Conservation (phyloP, 2,797 vertebrate genomes). For the Nannoperca obscura region DNA sequence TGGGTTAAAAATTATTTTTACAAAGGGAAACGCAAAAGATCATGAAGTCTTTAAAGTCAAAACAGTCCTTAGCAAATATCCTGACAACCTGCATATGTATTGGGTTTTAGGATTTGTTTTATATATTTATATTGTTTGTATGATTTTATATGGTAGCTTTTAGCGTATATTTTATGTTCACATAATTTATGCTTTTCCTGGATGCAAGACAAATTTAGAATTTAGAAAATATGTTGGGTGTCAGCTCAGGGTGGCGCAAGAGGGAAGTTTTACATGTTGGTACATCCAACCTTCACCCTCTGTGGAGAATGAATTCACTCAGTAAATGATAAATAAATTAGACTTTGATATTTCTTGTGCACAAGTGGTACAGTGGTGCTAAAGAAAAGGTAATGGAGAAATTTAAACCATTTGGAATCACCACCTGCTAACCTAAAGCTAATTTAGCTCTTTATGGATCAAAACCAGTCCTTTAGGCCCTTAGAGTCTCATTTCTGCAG, state of each 20-base stretch:
- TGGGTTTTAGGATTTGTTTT: background rate
- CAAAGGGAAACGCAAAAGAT: background rate
- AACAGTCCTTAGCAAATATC: background rate
- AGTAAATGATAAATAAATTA: background rate
- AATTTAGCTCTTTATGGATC: constrained; percentile 1
- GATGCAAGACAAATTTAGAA: background rate
- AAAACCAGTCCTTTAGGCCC: background rate
- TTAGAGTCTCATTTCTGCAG: background rate
- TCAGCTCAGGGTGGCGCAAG: background rate
- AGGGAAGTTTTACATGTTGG: background rate
- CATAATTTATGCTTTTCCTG: background rate
- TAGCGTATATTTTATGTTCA: background rate
- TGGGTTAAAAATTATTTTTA: background rate
- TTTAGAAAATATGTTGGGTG: background rate
- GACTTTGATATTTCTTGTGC: too few species aligned
- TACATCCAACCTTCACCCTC: too few species aligned
- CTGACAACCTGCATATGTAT: background rate
- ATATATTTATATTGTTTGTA: background rate
- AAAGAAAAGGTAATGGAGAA: background rate
- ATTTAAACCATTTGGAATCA: background rate
- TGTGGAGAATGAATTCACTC: background rate
- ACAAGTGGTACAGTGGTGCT: too few species aligned
- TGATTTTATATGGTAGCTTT: background rate
- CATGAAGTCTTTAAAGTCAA: background rate
- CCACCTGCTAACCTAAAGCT: background rate